Base-by-base conservation (phyloP, 2,888 invertebrate species). In the Agonopterix alstromeriana region DNA sequence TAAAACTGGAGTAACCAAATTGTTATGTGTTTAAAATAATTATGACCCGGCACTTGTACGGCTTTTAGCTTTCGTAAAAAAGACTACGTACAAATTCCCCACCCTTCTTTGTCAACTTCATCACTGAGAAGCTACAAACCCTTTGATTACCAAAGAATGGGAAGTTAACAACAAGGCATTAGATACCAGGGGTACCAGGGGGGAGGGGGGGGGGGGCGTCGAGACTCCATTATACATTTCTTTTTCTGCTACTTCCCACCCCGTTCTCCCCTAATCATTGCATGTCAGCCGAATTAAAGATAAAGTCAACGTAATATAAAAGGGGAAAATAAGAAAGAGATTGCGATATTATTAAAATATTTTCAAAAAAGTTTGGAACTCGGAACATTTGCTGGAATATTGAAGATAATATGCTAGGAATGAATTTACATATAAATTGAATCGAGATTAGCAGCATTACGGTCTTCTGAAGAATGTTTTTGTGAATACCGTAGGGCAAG, bases 171-270 rank as follows among this genome's bases (percentile, higher is more conserved):
- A 27, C 27, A 70, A 71, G 70, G 65, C 64, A 61, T 63, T 63
- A 67, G 63, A 65, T 63, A 67, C 56, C 56, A 60, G 67, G 67
- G 68, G 61, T 64, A 67, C n/a, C n/a, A n/a, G n/a, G n/a, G n/a
- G n/a, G n/a, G n/a, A n/a, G n/a, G n/a, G n/a, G n/a, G n/a, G n/a
- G n/a, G n/a, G n/a, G n/a, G n/a, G n/a, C 66, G 63, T 52, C 53
- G 67, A 60, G 66, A 79, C 73, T 80, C 77, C 76, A 77, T 82
- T 81, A 79, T 67, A 73, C 57, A 68, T 74, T 75, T 79, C 76
- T 73, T 67, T 70, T 65, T 67, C 65, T 67, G 58, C 64, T 61
- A 55, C 63, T 63, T 61, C 56, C 62, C 65, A 65, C 69, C 67
- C 65, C 64, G 51, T 71, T 69, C 61, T 60, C 67, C 67, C 67